Percentiles rank a stretch among this genome's conserved stretches.
Evolutionary conservation across 2,113 vertebrate species (phyloP).

Genomic region (Trinectes maculatus): DNA sequence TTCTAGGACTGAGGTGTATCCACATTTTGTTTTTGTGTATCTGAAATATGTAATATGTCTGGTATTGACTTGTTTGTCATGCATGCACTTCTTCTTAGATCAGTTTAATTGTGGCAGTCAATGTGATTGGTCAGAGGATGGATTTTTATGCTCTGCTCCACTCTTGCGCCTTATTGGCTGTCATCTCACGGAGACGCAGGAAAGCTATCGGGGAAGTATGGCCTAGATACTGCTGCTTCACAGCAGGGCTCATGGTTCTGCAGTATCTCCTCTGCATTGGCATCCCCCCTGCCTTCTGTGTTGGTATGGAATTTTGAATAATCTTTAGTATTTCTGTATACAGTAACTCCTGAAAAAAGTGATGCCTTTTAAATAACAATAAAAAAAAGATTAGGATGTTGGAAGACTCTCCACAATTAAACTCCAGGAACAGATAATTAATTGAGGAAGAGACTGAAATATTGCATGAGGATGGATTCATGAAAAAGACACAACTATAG

Average conservation of each 20-base stretch:
- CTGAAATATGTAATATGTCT: background rate
- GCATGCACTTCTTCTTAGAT: conserved; percentile 55
- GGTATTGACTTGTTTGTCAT: background rate
- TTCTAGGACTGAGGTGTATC: background rate
- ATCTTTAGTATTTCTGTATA: background rate
- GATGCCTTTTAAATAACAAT: background rate
- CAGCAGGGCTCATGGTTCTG: conserved; percentile 77
- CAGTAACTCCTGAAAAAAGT: background rate
- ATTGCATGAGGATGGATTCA: too few species aligned
- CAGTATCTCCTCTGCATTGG: conserved; percentile 84
- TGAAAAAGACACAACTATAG: too few species aligned
- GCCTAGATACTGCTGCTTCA: conserved; percentile 85
- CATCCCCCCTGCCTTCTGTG: conserved; percentile 81
- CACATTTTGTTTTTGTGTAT: background rate
- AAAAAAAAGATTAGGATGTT: background rate
- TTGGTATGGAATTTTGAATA: conserved; percentile 62
- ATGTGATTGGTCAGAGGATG: conserved; percentile 80
- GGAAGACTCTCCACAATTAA: too few species aligned
- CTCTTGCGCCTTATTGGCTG: conserved; percentile 75
- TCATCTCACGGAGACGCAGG: conserved; percentile 77
- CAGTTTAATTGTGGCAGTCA: conserved; percentile 78
- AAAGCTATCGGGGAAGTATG: conserved; percentile 86
- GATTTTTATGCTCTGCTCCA: conserved; percentile 81
- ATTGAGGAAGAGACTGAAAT: too few species aligned
- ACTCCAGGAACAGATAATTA: too few species aligned